Conservation (phyloP, 2,113 vertebrate genomes). For the Cebus imitator region DNA sequence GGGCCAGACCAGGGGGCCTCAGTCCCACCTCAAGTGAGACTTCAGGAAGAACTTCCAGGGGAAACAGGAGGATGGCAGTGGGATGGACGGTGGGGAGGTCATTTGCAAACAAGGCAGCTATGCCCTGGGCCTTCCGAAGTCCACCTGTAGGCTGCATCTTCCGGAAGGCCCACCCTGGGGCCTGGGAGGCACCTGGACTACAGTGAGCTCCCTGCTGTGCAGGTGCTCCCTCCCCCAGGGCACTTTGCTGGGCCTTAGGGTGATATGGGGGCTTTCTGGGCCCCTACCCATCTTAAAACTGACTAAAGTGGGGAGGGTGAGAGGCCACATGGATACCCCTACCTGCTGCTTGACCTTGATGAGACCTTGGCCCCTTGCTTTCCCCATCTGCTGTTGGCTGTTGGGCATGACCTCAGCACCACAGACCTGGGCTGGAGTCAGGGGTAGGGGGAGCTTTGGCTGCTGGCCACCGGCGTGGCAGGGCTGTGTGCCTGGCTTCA, state of each 20-base stretch:
- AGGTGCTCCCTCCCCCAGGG: background rate
- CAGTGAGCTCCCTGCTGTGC: background rate
- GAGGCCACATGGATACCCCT: background rate
- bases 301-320: background rate
- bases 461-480: background rate
- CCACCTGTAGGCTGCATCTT: background rate
- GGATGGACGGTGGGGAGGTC: background rate
- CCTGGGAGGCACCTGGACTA: background rate
- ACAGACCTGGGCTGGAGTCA: background rate
- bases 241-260: background rate
- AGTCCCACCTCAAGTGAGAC: background rate
- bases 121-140: constrained; percentile 34
- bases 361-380: background rate
- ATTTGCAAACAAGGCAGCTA: background rate
- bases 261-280: background rate
- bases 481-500: constrained; percentile 12
- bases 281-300: background rate
- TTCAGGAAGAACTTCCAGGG: constrained; percentile 22
- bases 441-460: background rate
- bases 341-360: background rate
- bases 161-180: background rate
- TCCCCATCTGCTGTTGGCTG: background rate
- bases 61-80: background rate
- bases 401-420: background rate
- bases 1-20: background rate